phyloP scores from a whole-genome alignment of 1,140 invertebrate species.

The Macrocentrus cingulum region DNA sequence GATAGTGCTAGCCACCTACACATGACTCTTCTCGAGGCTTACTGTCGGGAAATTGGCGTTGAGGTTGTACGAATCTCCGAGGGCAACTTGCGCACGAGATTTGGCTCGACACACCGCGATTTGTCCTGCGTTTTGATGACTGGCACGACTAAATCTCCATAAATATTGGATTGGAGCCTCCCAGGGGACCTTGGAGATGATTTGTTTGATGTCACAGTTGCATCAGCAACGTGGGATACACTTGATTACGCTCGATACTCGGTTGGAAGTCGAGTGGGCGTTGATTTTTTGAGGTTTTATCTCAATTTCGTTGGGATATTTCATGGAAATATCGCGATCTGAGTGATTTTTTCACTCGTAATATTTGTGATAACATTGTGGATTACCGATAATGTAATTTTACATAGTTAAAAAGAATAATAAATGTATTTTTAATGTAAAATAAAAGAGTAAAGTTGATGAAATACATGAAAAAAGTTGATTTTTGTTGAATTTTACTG shows the following conservation, averaged over 20 bases:
- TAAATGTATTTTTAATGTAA: too few relatives aligned
- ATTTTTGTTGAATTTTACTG: not conserved
- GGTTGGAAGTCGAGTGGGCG: too few relatives aligned
- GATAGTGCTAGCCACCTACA: conserved; percentile 49
- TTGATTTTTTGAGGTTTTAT: too few relatives aligned
- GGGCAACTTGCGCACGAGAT: conserved; percentile 34
- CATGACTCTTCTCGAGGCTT: conserved; percentile 45
- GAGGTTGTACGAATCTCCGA: conserved; percentile 40
- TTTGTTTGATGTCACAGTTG: conserved; percentile 14
- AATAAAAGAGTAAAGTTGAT: not conserved
- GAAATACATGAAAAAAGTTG: not conserved
- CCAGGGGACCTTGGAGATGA: conserved; percentile 15
- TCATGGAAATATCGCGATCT: too few relatives aligned
- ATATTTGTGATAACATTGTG: too few relatives aligned
- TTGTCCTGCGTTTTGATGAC: conserved; percentile 40
- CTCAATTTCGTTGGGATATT: too few relatives aligned
- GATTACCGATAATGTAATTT: too few relatives aligned
- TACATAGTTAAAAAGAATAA: too few relatives aligned
- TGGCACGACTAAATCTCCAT: too few relatives aligned
- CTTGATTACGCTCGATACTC: too few relatives aligned
- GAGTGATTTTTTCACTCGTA: too few relatives aligned
- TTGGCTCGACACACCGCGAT: conserved; percentile 40
- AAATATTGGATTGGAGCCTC: too few relatives aligned
- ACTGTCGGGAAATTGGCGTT: conserved; percentile 48
- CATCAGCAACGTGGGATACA: not conserved